Base-by-base conservation (phyloP, 2,797 vertebrate genomes). In the Cirrhinus molitorella region DNA sequence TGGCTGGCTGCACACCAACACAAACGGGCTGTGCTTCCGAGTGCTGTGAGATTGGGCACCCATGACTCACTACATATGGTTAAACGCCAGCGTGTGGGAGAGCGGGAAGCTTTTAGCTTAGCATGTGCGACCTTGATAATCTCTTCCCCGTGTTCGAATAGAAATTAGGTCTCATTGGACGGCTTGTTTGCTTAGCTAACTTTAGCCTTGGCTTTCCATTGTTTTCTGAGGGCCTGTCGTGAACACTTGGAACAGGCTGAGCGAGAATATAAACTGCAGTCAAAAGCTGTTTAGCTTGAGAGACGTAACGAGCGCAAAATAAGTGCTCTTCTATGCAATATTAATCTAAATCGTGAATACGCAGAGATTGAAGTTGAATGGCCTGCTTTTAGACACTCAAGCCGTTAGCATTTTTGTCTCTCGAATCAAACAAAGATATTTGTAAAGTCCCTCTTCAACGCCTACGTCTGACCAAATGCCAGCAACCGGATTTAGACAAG, bases 21-120 rank as follows among this genome's bases (percentile, higher is more conserved):
- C 55, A 82, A 45, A 14, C 1, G 14, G 25, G 37, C 23, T 71
- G 31, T 80, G 51, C 74, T 84, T 85, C 74, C 47, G 37, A 53
- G 45, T 37, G 51, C 53, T 70, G 19, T 34, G 63, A 70, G 57
- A 70, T 67, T 77, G 51, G 83, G 34, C 59, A 71, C 72, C 72
- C 74, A 83, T 74, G 81, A 83, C 51, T 83, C 83, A 83, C 49
- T 63, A 71, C 72, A 83, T 80, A 45, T 23, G 74, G 34, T 85
- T 77, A 65, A 75, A 79, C 61, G 11, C 80, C 57, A 61, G 51
- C 34, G 40, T 67, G 34, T 63, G n/a, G 66, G 43, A 40, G 65
- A 76, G 31, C 7, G 21, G 45, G 28, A 76, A 87, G 70, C 34
- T 23, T 74, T 85, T 74, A 68, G 79, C 61, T 83, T 57, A 43